These are phyloP conservation scores for Mastacembelus armatus DNA, from an alignment of 2,797 vertebrate species.

Conservation along the genomic window DNA sequence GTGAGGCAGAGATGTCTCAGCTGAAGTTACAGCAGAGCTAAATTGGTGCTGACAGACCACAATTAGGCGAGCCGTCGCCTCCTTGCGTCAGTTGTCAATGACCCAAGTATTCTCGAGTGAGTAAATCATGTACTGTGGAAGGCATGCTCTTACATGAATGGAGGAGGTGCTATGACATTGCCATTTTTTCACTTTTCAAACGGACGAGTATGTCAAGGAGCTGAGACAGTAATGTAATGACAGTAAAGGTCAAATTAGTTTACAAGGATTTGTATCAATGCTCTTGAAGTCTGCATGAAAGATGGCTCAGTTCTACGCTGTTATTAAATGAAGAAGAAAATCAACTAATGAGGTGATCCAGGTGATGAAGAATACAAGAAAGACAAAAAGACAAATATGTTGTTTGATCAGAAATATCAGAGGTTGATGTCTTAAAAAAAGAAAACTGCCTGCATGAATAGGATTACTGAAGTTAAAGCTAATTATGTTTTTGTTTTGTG, in stretches of 20 bases:
- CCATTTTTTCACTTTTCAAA: conserved; percentile 14
- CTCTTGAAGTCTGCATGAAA: not conserved
- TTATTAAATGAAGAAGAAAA: not conserved
- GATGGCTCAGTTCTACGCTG: not conserved
- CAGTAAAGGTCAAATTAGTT: conserved; percentile 5
- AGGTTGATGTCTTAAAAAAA: too few relatives aligned
- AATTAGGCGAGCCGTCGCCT: conserved; percentile 71
- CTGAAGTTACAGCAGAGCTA: conserved; percentile 59
- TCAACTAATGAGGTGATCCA: too few relatives aligned
- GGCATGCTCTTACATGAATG: conserved; percentile 27
- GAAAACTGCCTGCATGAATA: too few relatives aligned
- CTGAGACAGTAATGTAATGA: not conserved
- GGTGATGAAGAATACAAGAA: too few relatives aligned
- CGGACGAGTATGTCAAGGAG: not conserved
- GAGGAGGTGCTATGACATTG: conserved; percentile 27
- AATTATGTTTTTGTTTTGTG: too few relatives aligned
- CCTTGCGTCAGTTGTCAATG: conserved; percentile 70
- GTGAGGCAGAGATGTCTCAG: conserved; percentile 51
- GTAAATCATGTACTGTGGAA: conserved; percentile 49
- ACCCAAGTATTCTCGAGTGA: conserved; percentile 51
- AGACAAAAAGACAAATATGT: too few relatives aligned
- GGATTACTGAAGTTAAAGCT: too few relatives aligned
- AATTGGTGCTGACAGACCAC: conserved; percentile 80
- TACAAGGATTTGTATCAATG: not conserved
- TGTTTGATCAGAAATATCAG: too few relatives aligned